Evolutionary conservation across 2,113 vertebrate species (phyloP).

Genomic region (Lagenorhynchus albirostris): DNA sequence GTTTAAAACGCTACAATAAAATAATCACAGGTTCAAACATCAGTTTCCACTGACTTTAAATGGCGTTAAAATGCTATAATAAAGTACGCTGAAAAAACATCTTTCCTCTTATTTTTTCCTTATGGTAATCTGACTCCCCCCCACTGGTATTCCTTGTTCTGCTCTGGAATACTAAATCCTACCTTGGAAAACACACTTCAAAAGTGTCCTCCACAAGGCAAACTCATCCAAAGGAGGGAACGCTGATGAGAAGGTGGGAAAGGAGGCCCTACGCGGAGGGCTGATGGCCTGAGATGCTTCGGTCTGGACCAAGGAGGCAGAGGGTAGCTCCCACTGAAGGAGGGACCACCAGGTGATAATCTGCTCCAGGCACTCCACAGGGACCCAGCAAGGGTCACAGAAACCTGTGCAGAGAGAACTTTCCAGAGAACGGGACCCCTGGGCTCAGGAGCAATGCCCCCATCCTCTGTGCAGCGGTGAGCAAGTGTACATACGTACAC

Average conservation of each 20-base stretch:
- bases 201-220: background rate
- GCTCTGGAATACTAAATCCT: background rate
- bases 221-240: background rate
- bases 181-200: background rate
- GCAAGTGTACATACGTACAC: accelerated
- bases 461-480: background rate
- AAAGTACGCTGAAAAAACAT: background rate
- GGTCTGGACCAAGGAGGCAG: accelerated
- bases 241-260: too few species aligned
- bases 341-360: accelerated
- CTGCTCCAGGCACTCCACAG: accelerated
- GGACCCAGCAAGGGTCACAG: accelerated
- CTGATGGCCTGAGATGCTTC: background rate
- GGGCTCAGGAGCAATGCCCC: background rate
- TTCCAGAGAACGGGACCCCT: background rate
- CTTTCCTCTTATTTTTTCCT: background rate
- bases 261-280: accelerated
- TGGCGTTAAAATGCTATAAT: background rate
- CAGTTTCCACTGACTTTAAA: background rate
- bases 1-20: background rate
- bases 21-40: background rate
- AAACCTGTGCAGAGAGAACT: background rate
- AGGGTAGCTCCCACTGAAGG: accelerated
- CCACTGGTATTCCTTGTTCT: background rate
- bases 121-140: background rate